Base-by-base conservation (phyloP, 2,888 invertebrate genomes). In the Drosophila anceps region DNA sequence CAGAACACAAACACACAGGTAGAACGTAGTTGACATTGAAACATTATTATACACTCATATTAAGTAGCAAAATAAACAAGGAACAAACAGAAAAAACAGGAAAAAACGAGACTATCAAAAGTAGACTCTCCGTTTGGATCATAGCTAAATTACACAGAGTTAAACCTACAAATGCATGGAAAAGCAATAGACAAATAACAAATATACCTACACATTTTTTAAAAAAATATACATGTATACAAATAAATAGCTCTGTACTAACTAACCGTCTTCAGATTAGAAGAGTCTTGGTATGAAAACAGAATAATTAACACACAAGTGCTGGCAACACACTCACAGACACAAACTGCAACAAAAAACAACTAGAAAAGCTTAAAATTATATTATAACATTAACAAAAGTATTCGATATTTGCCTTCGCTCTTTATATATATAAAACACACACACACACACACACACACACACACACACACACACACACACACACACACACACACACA, bases 391-490 rank as follows among this genome's bases (percentile, higher is more conserved):
- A 69, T 77, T 72, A 88, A 85, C 84, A 82, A 84, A 86, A 86
- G 88, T 86, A 86, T 86, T 88, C 85, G 86, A 86, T 79, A 86
- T 86, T 88, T 88, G 88, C 85, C 88, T 86, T 85, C 73, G 82
- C 82, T 84, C 82, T 84, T 82, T 82, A 84, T 83, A 84, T 78
- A 76, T 57, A 68, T 68, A 81, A n/a, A n/a, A n/a, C n/a, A n/a
- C n/a, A n/a, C n/a, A n/a, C n/a, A n/a, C n/a, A n/a, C n/a, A n/a
- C n/a, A n/a, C n/a, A n/a, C n/a, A n/a, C n/a, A n/a, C n/a, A n/a
- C n/a, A n/a, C n/a, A n/a, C n/a, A n/a, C n/a, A n/a, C n/a, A n/a
- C n/a, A n/a, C n/a, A n/a, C n/a, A n/a, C n/a, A n/a, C n/a, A n/a
- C n/a, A n/a, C n/a, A n/a, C n/a, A n/a, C n/a, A n/a, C n/a, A n/a